These are phyloP conservation scores for Latheticus oryzae DNA, from an alignment of 2,888 invertebrate species.

Conservation along the genomic window DNA sequence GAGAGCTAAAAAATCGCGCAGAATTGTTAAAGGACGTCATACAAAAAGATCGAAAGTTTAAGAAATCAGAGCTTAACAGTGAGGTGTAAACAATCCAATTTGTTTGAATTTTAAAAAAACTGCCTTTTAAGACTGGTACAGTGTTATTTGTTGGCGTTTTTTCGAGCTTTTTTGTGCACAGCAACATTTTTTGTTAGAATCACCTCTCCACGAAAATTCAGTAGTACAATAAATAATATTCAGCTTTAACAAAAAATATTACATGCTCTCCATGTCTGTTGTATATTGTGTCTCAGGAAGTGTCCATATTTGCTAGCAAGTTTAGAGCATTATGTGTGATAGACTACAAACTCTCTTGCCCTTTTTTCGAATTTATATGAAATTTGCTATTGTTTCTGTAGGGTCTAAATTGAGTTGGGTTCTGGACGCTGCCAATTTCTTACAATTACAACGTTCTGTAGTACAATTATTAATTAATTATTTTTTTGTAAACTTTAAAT, in stretches of 20 bases:
- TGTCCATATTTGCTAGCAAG: conserved; percentile 55
- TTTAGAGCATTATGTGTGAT: conserved; percentile 41
- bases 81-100: conserved; percentile 13
- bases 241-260: conserved; percentile 57
- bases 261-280: conserved; percentile 50
- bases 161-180: conserved; percentile 58
- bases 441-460: conserved; percentile 36
- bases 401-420: conserved; percentile 30
- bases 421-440: conserved; percentile 42
- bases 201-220: conserved; percentile 51
- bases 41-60: conserved; percentile 42
- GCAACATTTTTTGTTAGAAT: conserved; percentile 48
- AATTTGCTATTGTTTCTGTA: conserved; percentile 39
- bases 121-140: conserved; percentile 46
- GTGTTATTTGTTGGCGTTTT: conserved; percentile 49
- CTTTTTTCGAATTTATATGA: conserved; percentile 39
- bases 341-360: conserved; percentile 40
- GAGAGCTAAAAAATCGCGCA: conserved; percentile 53
- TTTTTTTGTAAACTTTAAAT: conserved; percentile 31
- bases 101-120: conserved; percentile 29
- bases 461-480: conserved; percentile 38
- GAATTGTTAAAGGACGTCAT: conserved; percentile 53
- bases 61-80: conserved; percentile 17
- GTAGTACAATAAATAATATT: conserved; percentile 61
- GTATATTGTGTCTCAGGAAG: conserved; percentile 56